Base-by-base conservation (phyloP, 2,888 invertebrate genomes). In the Mystacides longicornis region DNA sequence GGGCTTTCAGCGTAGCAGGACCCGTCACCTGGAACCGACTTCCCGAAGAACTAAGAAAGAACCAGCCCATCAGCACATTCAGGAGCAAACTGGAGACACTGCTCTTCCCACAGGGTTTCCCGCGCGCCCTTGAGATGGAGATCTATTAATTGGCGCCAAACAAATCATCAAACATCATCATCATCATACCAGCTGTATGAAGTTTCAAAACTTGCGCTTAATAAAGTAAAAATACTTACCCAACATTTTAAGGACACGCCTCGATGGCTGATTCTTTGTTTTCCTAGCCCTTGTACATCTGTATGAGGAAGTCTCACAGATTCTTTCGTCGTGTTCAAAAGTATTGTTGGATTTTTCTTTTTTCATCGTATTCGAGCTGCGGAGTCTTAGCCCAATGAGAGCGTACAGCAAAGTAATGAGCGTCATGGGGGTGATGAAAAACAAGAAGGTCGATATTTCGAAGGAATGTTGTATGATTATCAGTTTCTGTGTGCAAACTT, bases 401-500 rank as follows among this genome's bases (percentile, higher is more conserved):
- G 81, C 73, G 67, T 90, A 89, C 18, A 90, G 71, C 14, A 86
- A 82, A 1, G 82, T 82, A 63, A 89, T 87, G 20, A 88, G 68
- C 16, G 83, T 78, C 86, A 90, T 87, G 0, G 89, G 89, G 0
- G 82, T 76, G 21, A 87, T 77, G 70, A 90, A 90, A 68, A 89
- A 87, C 54, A 89, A 69, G 65, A 83, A 78, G 3, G 82, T 82
- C 0, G 89, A 86, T 63, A 87, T 76, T 67, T 85, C 84, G 64
- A 87, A 86, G 1, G 83, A 81, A 65, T 85, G 82, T 51, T 79
- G 71, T 50, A 83, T 71, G 43, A 81, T 73, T 1, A 77, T 71
- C 52, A 69, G 66, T 7, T 75, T 77, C 60, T 80, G 78, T 11
- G 77, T 67, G 61, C 77, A 81, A 71, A 77, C 71, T 1, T 65